phyloP scores from a whole-genome alignment of 2,888 invertebrate genomes.

The Dermolepida albohirtum region DNA sequence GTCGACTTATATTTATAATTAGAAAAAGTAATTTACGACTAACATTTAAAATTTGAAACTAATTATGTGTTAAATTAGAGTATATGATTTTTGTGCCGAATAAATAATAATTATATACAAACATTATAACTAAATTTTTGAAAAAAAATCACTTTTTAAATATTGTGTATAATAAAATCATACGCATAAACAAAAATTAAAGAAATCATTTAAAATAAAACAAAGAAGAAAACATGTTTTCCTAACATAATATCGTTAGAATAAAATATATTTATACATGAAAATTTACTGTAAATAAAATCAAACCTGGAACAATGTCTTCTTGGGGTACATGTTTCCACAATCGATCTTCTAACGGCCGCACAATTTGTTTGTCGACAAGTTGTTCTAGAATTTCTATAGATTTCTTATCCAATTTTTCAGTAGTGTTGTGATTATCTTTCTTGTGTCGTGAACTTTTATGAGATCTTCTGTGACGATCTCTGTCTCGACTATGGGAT shows the following conservation, averaged over 20 bases:
- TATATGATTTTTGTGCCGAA: too few relatives aligned
- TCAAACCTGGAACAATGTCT: conserved; percentile 60
- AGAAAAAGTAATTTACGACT: too few relatives aligned
- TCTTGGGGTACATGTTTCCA: conserved; percentile 68
- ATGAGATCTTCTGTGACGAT: conserved; percentile 55
- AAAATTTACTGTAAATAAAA: neutral
- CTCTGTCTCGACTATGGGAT: conserved; percentile 56
- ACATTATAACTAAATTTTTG: too few relatives aligned
- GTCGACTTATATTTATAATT: too few relatives aligned
- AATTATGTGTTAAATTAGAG: too few relatives aligned
- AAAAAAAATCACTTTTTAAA: too few relatives aligned
- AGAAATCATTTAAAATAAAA: neutral
- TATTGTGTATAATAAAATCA: too few relatives aligned
- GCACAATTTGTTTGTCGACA: conserved; percentile 64
- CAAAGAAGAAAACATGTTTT: neutral
- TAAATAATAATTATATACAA: too few relatives aligned
- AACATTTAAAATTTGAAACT: too few relatives aligned
- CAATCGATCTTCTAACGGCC: conserved; percentile 67
- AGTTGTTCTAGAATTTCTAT: conserved; percentile 64
- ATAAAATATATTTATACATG: too few relatives aligned
- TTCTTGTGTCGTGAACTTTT: conserved; percentile 63
- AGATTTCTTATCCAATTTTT: conserved; percentile 63
- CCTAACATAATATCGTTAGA: too few relatives aligned
- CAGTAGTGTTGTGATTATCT: conserved; percentile 55
- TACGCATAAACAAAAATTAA: neutral